Conservation (phyloP, 2,888 invertebrate species). For the Scaptomyza flava region DNA sequence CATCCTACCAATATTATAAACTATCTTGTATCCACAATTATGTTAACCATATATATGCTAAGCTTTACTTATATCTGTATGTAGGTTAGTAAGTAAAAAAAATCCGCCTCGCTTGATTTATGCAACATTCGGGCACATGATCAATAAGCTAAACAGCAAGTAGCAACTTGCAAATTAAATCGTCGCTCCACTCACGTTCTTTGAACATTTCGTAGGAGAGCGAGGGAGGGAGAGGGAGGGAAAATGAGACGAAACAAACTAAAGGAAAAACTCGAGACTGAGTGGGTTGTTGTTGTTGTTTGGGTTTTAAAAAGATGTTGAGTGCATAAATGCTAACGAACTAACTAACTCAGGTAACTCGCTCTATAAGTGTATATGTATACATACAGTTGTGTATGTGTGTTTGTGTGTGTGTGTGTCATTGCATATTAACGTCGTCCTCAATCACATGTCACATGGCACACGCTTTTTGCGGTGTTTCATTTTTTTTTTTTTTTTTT, state of each 20-base stretch:
- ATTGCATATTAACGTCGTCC: constrained; percentile 73
- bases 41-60: too few species aligned
- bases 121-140: constrained; percentile 18
- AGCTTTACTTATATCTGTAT: too few species aligned
- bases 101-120: constrained; percentile 15
- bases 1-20: too few species aligned
- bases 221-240: constrained; percentile 27
- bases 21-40: too few species aligned
- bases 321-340: constrained; percentile 79
- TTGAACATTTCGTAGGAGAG: constrained; percentile 53
- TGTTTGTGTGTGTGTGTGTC: constrained; percentile 30
- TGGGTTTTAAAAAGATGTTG: constrained; percentile 28
- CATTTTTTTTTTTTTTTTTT: constrained; percentile 64
- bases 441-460: constrained; percentile 79
- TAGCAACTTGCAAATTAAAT: constrained; percentile 17
- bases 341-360: constrained; percentile 73
- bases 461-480: constrained; percentile 78
- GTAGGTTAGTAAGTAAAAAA: too few species aligned
- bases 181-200: constrained; percentile 42
- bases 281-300: constrained; percentile 3
- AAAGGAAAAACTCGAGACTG: constrained; percentile 1
- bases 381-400: constrained; percentile 3
- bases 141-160: constrained; percentile 25
- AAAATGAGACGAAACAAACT: constrained; percentile 6
- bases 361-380: constrained; percentile 4